Percentiles rank a stretch among this genome's conserved stretches.
Conservation (phyloP, 2,797 vertebrate species). For the Margarornis squamiger region DNA sequence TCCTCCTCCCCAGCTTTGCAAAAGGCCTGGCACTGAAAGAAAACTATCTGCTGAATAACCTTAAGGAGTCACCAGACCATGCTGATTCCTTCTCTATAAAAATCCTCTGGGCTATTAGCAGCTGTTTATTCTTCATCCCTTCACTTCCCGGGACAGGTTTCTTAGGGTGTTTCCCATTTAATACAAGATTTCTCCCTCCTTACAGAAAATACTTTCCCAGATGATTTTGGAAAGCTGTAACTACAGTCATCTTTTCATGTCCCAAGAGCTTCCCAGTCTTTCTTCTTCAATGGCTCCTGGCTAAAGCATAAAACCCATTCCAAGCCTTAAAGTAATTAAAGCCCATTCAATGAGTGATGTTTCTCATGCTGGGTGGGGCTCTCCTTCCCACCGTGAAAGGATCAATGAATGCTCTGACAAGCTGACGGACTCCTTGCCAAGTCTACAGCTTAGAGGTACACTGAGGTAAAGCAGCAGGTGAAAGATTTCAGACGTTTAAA, state of each 20-base stretch:
- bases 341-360: neutral
- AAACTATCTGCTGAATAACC: neutral
- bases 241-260: neutral
- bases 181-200: neutral
- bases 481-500: neutral
- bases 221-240: neutral
- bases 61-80: neutral
- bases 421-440: neutral
- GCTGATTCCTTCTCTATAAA: neutral
- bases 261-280: neutral
- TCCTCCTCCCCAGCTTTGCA: neutral
- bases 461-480: neutral
- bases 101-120: neutral
- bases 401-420: neutral
- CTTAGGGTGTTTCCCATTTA: neutral
- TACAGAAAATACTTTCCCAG: neutral
- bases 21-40: neutral
- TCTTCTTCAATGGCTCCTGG: neutral
- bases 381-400: neutral
- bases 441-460: neutral
- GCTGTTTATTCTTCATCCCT: neutral
- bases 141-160: neutral
- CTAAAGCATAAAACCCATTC: neutral
- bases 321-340: slow-evolving; percentile 24
- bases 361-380: neutral